Percentiles rank a stretch among this genome's conserved stretches.
Evolutionary conservation across 92 coral and sea anemone genomes (phyloP).

Genomic region (Heteractis magnifica): DNA sequence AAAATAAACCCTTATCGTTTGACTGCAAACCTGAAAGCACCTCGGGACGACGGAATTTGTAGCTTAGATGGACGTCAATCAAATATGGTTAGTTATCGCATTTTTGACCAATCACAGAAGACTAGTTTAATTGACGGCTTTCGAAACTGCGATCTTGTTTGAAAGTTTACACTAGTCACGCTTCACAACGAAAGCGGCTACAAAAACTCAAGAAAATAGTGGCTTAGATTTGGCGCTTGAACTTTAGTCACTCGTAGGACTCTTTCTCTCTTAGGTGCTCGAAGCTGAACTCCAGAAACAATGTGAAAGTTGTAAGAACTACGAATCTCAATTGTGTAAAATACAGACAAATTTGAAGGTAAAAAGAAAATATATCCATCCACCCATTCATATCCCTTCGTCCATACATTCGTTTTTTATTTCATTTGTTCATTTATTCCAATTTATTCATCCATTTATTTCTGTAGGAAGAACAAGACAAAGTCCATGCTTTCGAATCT

Average conservation of each 20-base stretch:
- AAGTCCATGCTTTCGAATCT: conserved; percentile 52
- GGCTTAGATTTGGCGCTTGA: background rate
- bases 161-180: too few relatives aligned
- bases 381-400: background rate
- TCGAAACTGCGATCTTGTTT: too few relatives aligned
- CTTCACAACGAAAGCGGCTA: too few relatives aligned
- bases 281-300: conserved; percentile 87
- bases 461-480: conserved; percentile 63
- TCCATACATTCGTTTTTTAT: background rate
- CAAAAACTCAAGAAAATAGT: background rate
- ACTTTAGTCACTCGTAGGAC: background rate
- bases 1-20: too few relatives aligned
- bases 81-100: too few relatives aligned
- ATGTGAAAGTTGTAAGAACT: conserved; percentile 87
- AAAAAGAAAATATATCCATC: background rate
- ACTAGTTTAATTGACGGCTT: too few relatives aligned
- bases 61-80: too few relatives aligned
- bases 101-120: too few relatives aligned
- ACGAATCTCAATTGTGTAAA: conserved; percentile 83
- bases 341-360: conserved; percentile 71
- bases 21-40: too few relatives aligned
- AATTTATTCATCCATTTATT: background rate
- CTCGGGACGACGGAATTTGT: too few relatives aligned
- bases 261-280: conserved; percentile 47
- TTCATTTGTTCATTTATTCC: background rate